Evolutionary conservation across 2,888 invertebrate species (phyloP), one percentile per base, ranked within the genome.

Genomic region (Scaeva pyrastri): DNA sequence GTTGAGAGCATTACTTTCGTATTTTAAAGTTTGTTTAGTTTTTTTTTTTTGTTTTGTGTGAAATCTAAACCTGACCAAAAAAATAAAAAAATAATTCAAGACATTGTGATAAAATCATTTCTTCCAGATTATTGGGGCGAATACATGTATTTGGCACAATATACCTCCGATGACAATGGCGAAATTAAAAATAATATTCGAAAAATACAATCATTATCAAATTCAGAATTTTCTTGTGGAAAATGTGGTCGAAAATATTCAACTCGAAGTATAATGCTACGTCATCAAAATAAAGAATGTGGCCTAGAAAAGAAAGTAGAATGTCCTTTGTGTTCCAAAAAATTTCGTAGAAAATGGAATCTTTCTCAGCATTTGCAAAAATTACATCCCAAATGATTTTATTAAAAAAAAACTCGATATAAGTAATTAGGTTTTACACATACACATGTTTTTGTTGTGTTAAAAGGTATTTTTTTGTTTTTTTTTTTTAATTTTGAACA

Each of bases 281-380:
- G 90, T 10, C 90, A 90, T 64, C 88, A 88, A 83, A 89, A 89
- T 52, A 88, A 89, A 62, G 89, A 91, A 75, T 92, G 92, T 81
- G 92, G 91, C 4, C 89, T 91, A 43, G 92, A 92, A 71, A 92
- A 93, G 64, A 90, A 91, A 83, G 92, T 93, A 80, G 77, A 88
- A 8, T 93, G 93, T 86, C 89, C 89, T 7, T 78, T 90, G 60
- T 93, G 93, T 85, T 89, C 89, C 64, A 90, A 90, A 72, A 89
- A 89, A 78, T 92, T 93, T 16, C 93, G 93, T 75, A 93, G 93
- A 88, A 94, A 93, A 89, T 93, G 93, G 89, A 94, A 94, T 89
- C 90, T 94, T 31, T 90, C 93, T 77, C 90, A 93, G 26, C 94
- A 94, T 86, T 93, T 93, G 91, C 92, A 88, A 93, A 93, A 83